Conservation (phyloP, 2,888 invertebrate species). For the Lydus trimaculatus region DNA sequence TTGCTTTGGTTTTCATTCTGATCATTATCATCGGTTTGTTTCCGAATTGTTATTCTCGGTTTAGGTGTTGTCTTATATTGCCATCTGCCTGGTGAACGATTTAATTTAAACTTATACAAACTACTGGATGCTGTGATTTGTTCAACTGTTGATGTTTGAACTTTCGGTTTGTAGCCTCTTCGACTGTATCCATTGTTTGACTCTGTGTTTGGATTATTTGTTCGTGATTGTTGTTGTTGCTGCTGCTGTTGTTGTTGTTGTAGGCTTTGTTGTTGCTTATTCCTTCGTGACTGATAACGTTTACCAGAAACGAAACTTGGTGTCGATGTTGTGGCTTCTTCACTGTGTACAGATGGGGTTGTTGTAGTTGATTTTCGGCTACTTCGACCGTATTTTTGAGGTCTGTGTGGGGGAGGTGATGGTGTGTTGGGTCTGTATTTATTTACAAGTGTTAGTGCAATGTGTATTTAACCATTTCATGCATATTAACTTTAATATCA, state of each 20-base stretch:
- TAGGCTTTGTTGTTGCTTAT: slow-evolving; percentile 43
- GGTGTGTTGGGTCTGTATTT: slow-evolving; percentile 58
- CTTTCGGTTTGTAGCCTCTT: slow-evolving; percentile 75
- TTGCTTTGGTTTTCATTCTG: slow-evolving; percentile 58
- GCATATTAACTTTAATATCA: not conserved
- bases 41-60: slow-evolving; percentile 82
- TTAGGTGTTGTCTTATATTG: slow-evolving; percentile 90
- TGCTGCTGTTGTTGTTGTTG: slow-evolving; percentile 58
- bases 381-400: slow-evolving; percentile 59
- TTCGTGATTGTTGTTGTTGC: slow-evolving; percentile 51
- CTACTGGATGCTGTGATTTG: slow-evolving; percentile 66
- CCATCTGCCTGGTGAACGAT: slow-evolving; percentile 86
- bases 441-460: slow-evolving; percentile 58
- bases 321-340: slow-evolving; percentile 58
- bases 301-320: slow-evolving; percentile 61
- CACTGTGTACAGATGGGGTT: slow-evolving; percentile 73
- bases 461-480: slow-evolving; percentile 24
- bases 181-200: slow-evolving; percentile 54
- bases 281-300: slow-evolving; percentile 62
- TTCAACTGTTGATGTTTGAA: slow-evolving; percentile 65
- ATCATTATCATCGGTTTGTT: slow-evolving; percentile 68
- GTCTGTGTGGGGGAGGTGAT: slow-evolving; percentile 46
- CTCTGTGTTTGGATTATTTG: slow-evolving; percentile 44
- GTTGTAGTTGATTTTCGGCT: slow-evolving; percentile 62
- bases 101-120: slow-evolving; percentile 82